These are phyloP conservation scores for Tachina fera DNA, from an alignment of 2,888 invertebrate genomes.

Conservation along the genomic window DNA sequence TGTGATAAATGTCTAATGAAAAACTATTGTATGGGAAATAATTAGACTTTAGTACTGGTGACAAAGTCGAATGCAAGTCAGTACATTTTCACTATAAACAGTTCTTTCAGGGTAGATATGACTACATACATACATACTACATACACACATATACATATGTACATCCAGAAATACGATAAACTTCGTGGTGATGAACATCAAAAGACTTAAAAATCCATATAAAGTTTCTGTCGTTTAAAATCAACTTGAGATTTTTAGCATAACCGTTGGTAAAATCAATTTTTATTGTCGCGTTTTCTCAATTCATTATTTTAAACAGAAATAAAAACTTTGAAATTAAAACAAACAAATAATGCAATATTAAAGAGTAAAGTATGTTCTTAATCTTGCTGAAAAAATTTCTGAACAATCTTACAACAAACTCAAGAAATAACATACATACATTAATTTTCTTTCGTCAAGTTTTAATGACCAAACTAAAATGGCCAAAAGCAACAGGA, in stretches of 20 bases:
- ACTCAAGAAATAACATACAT: not conserved
- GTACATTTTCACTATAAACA: too few species aligned
- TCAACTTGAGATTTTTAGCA: slow-evolving; percentile 41
- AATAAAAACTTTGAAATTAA: not conserved
- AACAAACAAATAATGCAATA: not conserved
- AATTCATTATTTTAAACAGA: not conserved
- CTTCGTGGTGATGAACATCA: slow-evolving; percentile 4
- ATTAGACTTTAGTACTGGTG: too few species aligned
- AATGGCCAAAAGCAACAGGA: slow-evolving; percentile 1
- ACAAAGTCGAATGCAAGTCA: too few species aligned
- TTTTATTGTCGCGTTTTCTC: slow-evolving; percentile 40
- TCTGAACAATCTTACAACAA: slow-evolving; percentile 11
- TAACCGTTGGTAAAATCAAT: slow-evolving; percentile 63
- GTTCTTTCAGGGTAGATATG: too few species aligned
- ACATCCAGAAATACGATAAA: not conserved
- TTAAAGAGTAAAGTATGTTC: slow-evolving; percentile 14
- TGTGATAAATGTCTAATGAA: too few species aligned
- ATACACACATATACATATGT: too few species aligned
- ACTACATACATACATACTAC: not conserved
- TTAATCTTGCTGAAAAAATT: not conserved
- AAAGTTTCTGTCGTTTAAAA: slow-evolving; percentile 55
- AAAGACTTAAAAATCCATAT: slow-evolving; percentile 28
- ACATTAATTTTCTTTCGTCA: not conserved
- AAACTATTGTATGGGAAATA: too few species aligned
- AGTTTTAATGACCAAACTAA: slow-evolving; percentile 5